Conservation (phyloP, 2,113 vertebrate genomes). For the Catharus fuscescens region DNA sequence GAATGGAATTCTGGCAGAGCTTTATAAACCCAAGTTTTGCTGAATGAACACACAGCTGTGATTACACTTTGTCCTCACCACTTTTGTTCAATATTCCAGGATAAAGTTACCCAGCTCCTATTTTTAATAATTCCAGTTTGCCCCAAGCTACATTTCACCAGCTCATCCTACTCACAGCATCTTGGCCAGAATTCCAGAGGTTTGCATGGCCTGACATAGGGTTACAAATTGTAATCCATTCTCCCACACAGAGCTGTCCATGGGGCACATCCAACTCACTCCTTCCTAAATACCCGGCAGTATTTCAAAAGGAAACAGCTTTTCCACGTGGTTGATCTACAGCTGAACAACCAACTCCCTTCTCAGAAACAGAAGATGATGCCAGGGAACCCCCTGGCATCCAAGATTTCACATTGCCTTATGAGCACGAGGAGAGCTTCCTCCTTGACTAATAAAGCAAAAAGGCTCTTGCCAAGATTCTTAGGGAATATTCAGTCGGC, state of each 20-base stretch:
- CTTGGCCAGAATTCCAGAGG: not conserved
- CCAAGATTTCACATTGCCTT: too few relatives aligned
- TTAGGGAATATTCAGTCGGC: too few relatives aligned
- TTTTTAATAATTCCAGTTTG: not conserved
- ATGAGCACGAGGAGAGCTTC: fast-evolving
- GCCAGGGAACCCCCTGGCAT: not conserved
- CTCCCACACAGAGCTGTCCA: not conserved
- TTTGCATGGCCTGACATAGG: fast-evolving
- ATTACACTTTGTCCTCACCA: not conserved
- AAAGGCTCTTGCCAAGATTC: not conserved
- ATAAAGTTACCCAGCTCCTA: not conserved
- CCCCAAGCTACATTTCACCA: not conserved
- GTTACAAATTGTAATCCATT: fast-evolving
- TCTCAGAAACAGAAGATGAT: not conserved
- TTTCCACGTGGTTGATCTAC: fast-evolving
- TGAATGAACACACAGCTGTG: fast-evolving
- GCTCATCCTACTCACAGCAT: not conserved
- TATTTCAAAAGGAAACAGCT: not conserved
- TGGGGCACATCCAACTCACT: fast-evolving
- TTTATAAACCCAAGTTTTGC: not conserved
- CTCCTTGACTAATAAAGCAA: fast-evolving
- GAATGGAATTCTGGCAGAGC: not conserved
- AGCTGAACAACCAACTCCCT: not conserved
- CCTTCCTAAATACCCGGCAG: fast-evolving
- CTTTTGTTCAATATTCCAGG: not conserved